A percentile compares a stretch with the other conserved stretches of the same genome.
Conservation (phyloP, 1,140 invertebrate genomes). For the Drosophila neocordata region DNA sequence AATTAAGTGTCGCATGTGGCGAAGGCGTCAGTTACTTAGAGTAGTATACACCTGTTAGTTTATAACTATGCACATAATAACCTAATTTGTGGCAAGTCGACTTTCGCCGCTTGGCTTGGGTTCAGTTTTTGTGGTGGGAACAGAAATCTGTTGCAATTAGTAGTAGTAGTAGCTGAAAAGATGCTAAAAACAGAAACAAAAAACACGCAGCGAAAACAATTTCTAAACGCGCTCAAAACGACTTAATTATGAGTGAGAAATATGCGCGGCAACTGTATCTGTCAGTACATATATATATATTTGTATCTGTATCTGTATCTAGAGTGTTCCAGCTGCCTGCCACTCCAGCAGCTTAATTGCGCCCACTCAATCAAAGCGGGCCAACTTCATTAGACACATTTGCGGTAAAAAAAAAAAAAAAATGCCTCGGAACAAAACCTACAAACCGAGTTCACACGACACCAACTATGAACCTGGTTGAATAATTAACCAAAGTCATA, state of each 20-base stretch:
- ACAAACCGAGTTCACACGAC: conserved; percentile 79
- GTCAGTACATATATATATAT: conserved; percentile 35
- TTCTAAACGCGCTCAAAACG: conserved; percentile 81
- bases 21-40: conserved; percentile 40
- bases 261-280: conserved; percentile 75
- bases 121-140: conserved; percentile 46
- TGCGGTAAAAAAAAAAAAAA: conserved; percentile 78
- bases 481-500: conserved; percentile 60
- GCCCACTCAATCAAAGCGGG: conserved; percentile 79
- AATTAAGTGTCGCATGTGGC: conserved; percentile 75
- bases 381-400: conserved; percentile 80
- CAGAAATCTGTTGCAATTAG: conserved; percentile 77
- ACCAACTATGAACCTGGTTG: conserved; percentile 47
- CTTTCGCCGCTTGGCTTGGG: conserved; percentile 53
- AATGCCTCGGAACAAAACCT: conserved; percentile 50
- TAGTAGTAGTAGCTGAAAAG: conserved; percentile 62
- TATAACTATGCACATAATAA: conserved; percentile 80
- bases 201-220: conserved; percentile 80
- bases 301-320: conserved; percentile 22
- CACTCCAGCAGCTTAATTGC: conserved; percentile 56
- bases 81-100: conserved; percentile 58
- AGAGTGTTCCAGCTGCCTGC: conserved; percentile 11
- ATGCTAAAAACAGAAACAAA: conserved; percentile 30
- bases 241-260: conserved; percentile 80
- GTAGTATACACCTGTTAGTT: conserved; percentile 15